These are phyloP conservation scores for Syncerus caffer DNA, from an alignment of 2,797 vertebrate genomes.

Conservation along the genomic window DNA sequence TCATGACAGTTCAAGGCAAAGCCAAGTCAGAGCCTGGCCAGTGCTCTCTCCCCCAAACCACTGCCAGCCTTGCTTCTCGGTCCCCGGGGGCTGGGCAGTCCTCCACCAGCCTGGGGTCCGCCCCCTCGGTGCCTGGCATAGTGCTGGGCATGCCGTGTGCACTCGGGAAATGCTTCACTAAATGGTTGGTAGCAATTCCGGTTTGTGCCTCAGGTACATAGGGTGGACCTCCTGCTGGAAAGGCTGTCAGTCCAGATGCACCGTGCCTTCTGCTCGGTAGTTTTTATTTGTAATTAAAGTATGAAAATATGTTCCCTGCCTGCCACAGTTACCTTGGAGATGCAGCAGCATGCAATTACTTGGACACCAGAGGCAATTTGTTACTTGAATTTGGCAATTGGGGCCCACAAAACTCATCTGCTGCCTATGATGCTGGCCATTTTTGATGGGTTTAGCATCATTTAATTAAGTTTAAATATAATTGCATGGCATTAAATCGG, in stretches of 20 bases:
- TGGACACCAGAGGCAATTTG: constrained; percentile 63
- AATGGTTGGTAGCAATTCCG: background rate
- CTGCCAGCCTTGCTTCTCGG: background rate
- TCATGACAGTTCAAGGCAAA: background rate
- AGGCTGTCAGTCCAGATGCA: background rate
- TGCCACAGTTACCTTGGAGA: constrained; percentile 56
- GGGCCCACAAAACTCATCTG: constrained; percentile 18
- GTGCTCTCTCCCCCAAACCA: background rate
- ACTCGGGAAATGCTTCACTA: background rate
- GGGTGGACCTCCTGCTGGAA: background rate
- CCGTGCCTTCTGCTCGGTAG: background rate
- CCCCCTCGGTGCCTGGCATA: rapidly evolving
- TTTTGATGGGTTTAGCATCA: constrained; percentile 55
- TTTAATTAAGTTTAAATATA: constrained; percentile 73
- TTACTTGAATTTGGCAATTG: constrained; percentile 52
- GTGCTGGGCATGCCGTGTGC: rapidly evolving
- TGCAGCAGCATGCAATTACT: background rate
- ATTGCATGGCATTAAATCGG: constrained; percentile 41
- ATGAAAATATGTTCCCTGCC: background rate
- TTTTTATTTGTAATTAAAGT: constrained; percentile 75
- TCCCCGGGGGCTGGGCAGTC: background rate
- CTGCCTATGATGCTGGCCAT: background rate
- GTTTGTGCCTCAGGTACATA: background rate
- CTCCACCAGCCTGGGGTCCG: rapidly evolving
- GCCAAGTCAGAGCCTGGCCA: background rate